Evolutionary conservation across 1,140 invertebrate species (phyloP), one percentile per base, ranked within the genome.

Genomic region (Drosophila orosa): DNA sequence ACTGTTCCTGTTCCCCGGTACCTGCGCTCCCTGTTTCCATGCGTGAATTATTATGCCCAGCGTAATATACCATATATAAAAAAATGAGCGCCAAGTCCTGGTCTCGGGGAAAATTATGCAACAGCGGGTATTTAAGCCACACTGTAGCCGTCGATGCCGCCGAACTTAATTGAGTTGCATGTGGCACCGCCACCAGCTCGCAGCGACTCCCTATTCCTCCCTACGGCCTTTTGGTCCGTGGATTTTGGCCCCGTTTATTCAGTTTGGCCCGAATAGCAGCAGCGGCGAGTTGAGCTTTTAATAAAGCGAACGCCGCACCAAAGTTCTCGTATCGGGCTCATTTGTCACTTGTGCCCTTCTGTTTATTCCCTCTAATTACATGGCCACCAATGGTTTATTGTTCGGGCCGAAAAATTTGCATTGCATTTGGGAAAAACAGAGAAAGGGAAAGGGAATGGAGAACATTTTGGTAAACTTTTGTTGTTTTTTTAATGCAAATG

Each of bases 81-180:
- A 31, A 86, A 86, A 73, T 73, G 71, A 80, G 56, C 63, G 40
- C 45, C 61, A 47, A 66, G 68, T 67, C 50, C 65, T 55, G 40
- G 50, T 35, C 33, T 35, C 37, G 6, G 39, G 50, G 50, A 58
- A 83, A 89, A 87, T 83, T 87, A 87, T 86, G 79, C 83, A 86
- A 52, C 57, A 58, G 65, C 58, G 61, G 40, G 67, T 75, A 74
- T 67, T 62, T 63, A 81, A 47, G 44, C 71, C 61, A 85, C 66
- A 67, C 45, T 56, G 60, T 47, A 52, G 68, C 69, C 58, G 74
- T 57, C 66, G 63, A 69, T 63, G 76, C 82, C 54, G 60, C 80
- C 71, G 67, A 89, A 89, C 77, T 83, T 87, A 87, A 87, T 87
- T 87, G 83, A 87, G 83, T 87, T 87, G 79, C 83, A 89, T 73